These are phyloP conservation scores for Glareola pratincola DNA, from an alignment of 2,113 vertebrate species.

Conservation along the genomic window DNA sequence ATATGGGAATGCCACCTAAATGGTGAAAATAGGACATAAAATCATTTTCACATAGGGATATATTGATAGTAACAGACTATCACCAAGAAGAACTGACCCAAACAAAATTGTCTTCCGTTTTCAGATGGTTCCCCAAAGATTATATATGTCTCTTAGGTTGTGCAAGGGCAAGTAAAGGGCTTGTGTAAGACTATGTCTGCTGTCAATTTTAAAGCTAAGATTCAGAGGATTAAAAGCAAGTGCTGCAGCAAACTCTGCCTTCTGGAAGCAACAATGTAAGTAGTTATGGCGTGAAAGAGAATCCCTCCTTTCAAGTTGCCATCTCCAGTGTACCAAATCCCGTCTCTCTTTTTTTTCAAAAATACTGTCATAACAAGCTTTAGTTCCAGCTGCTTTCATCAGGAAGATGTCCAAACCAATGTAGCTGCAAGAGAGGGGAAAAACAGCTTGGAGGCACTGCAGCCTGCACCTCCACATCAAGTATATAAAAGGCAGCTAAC, in stretches of 20 bases:
- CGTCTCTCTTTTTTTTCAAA: not conserved
- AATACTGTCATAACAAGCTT: not conserved
- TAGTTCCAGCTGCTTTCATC: not conserved
- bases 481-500: not conserved
- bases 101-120: not conserved
- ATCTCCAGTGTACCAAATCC: not conserved
- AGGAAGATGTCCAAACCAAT: not conserved
- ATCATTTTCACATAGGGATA: not conserved
- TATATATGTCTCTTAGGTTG: not conserved
- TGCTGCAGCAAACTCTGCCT: not conserved
- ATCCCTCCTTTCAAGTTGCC: not conserved
- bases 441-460: not conserved
- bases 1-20: not conserved
- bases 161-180: not conserved
- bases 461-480: not conserved
- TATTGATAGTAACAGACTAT: not conserved
- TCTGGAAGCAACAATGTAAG: not conserved
- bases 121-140: not conserved
- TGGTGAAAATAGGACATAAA: not conserved
- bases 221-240: not conserved
- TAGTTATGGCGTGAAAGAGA: not conserved
- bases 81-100: not conserved
- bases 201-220: not conserved
- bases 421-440: not conserved
- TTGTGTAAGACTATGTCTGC: not conserved